A percentile compares a stretch with the other conserved stretches of the same genome.
phyloP scores from a whole-genome alignment of 2,113 vertebrate species.

The Jaculus jaculus region DNA sequence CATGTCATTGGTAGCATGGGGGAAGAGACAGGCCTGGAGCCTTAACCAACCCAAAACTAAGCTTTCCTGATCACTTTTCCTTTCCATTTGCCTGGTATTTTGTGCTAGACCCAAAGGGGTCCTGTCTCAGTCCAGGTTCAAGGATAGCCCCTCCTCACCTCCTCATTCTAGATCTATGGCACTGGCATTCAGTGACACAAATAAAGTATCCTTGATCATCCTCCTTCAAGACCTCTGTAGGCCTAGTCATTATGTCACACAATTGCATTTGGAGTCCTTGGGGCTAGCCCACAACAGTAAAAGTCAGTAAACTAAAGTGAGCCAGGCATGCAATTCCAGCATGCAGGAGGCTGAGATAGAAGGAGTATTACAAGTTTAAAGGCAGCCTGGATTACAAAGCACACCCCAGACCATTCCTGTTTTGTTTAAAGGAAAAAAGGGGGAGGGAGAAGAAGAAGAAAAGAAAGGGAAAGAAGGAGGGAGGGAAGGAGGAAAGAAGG shows the following conservation, averaged over 20 bases:
- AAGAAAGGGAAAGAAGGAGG: background rate
- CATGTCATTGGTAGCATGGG: background rate
- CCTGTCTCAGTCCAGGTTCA: background rate
- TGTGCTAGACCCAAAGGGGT: background rate
- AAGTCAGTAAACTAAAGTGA: background rate
- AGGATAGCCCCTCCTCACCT: background rate
- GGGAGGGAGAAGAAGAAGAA: background rate
- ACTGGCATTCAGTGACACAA: background rate
- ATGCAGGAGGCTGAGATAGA: background rate
- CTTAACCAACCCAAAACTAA: fast-evolving
- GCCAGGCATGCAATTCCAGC: background rate
- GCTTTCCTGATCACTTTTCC: background rate
- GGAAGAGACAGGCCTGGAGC: background rate
- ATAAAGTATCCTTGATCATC: background rate
- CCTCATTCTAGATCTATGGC: background rate
- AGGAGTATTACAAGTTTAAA: background rate
- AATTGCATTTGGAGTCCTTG: background rate
- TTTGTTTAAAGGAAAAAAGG: background rate
- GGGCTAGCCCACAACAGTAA: background rate
- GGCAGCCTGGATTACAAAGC: background rate
- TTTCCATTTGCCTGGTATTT: background rate
- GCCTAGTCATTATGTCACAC: background rate
- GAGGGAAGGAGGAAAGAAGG: background rate
- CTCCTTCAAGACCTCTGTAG: background rate
- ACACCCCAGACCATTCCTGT: background rate